Evolutionary conservation across 1,140 invertebrate genomes (phyloP), one percentile per base, ranked within the genome.

Genomic region (Bradysia coprophila): DNA sequence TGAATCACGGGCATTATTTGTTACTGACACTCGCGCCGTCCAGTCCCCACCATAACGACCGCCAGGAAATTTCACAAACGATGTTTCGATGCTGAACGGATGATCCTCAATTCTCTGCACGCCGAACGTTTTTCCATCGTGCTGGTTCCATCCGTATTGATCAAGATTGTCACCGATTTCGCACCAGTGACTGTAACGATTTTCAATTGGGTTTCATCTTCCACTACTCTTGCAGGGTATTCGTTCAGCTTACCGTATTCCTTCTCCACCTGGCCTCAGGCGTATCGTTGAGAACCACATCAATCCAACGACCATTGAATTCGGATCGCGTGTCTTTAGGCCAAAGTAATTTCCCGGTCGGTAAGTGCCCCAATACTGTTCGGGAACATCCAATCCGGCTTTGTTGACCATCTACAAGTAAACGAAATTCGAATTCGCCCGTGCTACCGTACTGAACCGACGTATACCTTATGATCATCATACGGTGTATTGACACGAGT

Each of bases 251-350:
- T 56, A 76, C 72, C 75, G 71, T 23, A 85, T 71, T 11, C 78
- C 78, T 48, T 76, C 75, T 39, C 78, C 78, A 43, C 67, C 75
- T 43, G 66, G 68, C 16, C 61, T 66, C 43, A 78, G 58, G 48
- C 69, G 64, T 41, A 73, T 75, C 1, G 87, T 76, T 48, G 88
- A 74, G 53, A 90, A 93, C 95, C 95, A 98, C 91, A 98, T 96
- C 1, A 98, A 62, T 24, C 92, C 94, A 55, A 88, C 81, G 0
- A 92, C 75, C 8, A 90, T 70, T 0, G 93, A 95, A 40, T 80
- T 65, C 0, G 87, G 82, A 54, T 88, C 83, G 48, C 91, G 66
- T 2, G 84, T 89, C 62, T 91, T 90, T 50, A 98, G 61, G 1
- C 94, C 87, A 60, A 91, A 86, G 59, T 91, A 95, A 8, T 81